Evolutionary conservation across 2,797 vertebrate species (phyloP).

Genomic region (Pangasius krempfi): DNA sequence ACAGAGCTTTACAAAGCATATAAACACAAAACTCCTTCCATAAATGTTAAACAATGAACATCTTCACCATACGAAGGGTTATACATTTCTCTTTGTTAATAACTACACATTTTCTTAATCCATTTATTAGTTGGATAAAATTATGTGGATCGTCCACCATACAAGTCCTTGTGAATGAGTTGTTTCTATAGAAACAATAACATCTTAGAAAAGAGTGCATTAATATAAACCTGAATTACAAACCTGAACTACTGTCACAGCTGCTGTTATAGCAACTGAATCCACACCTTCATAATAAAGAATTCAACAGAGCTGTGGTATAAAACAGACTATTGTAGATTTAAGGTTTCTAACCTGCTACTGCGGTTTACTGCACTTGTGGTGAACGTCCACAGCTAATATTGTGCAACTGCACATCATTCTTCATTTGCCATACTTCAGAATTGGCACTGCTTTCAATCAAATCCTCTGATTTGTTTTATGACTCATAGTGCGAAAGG

Average conservation of each 20-base stretch:
- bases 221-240: background rate
- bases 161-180: background rate
- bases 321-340: background rate
- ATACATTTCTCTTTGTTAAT: background rate
- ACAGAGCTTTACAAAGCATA: background rate
- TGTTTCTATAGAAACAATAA: background rate
- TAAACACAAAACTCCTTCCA: background rate
- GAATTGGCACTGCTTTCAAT: background rate
- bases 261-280: background rate
- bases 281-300: background rate
- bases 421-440: background rate
- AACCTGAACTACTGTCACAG: background rate
- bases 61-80: background rate
- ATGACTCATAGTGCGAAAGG: background rate
- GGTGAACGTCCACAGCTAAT: background rate
- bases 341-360: background rate
- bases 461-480: constrained; percentile 4
- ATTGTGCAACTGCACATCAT: background rate
- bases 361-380: background rate
- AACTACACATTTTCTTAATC: background rate
- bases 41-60: background rate
- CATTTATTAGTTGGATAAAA: background rate
- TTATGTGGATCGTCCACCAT: too few species aligned
- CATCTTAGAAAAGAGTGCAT: background rate
- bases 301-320: background rate